Evolutionary conservation across 2,888 invertebrate genomes (phyloP), one percentile per base, ranked within the genome.

Genomic region (Odontocolon sp.): DNA sequence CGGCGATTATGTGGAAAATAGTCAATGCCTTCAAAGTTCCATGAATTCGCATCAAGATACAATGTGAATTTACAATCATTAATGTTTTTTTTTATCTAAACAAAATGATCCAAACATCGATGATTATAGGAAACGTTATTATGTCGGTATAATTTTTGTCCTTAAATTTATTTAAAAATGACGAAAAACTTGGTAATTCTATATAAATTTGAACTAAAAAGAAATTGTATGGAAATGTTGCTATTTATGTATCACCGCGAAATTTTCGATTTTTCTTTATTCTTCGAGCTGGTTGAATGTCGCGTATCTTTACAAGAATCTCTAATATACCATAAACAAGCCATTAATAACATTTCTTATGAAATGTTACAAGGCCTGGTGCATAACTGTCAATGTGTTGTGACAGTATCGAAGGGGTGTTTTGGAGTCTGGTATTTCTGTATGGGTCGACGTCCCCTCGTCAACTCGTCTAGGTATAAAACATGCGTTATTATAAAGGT

Each of bases 371-470:
- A 47, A 69, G 36, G 56, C 45, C 33, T n/a, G 40, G 42, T 36
- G 40, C 79, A 69, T 59, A 81, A 80, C 69, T 63, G 68, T 67
- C 84, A 83, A 79, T 78, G 76, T 88, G 89, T 89, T 89, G 87
- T 89, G 87, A 89, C 89, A 89, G 78, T 81, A 83, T 85, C 86
- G 81, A 54, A 84, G 85, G 88, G 88, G 81, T 85, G 83, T 87
- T 87, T 85, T 84, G 84, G 87, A 84, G 83, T 85, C 83, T 83
- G 70, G 70, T 73, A 72, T 80, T 82, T 80, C 81, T 83, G 79
- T 74, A 33, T 77, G 74, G 56, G 42, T 38, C 63, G 70, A 38
- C 45, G 31, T 61, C 59, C 76, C 76, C 76, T 61, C 69, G 74
- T 38, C 50, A 9, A 36, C 36, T 9, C 47, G 8, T 59, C 61